Evolutionary conservation across 2,888 invertebrate genomes (phyloP).

Genomic region (Thymelicus acteon): DNA sequence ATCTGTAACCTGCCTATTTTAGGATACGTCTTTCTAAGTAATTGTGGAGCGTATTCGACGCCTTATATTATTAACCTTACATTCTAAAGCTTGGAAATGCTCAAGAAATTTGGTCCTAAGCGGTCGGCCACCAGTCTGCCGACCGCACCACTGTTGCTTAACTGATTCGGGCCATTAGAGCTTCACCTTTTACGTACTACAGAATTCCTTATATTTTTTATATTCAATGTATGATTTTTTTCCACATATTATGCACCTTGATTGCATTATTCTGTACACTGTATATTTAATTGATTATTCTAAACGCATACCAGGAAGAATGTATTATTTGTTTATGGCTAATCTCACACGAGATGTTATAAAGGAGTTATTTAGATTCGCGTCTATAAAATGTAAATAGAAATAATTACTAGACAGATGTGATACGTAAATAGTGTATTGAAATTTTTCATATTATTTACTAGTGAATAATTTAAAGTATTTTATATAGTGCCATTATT

Average conservation of each 20-base stretch:
- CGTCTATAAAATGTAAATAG: constrained; percentile 25
- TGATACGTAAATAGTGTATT: constrained; percentile 27
- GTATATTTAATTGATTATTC: neutral
- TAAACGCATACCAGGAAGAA: neutral
- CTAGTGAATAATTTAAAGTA: constrained; percentile 8
- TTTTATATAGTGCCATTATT: constrained; percentile 28
- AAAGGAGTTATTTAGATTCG: neutral
- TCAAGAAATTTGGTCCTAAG: too few relatives aligned
- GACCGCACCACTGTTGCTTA: too few relatives aligned
- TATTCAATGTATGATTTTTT: too few relatives aligned
- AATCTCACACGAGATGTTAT: neutral
- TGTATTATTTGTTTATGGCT: neutral
- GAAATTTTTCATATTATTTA: constrained; percentile 23
- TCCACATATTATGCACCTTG: neutral
- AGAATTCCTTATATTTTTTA: too few relatives aligned
- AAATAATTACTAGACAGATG: constrained; percentile 12
- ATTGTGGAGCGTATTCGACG: too few relatives aligned
- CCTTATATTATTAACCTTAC: too few relatives aligned
- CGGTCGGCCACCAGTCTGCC: too few relatives aligned
- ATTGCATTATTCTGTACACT: neutral
- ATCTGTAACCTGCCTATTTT: too few relatives aligned
- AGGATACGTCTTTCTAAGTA: too few relatives aligned
- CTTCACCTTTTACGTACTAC: too few relatives aligned
- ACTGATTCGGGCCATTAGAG: too few relatives aligned
- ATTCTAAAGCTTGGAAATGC: too few relatives aligned